phyloP scores from a whole-genome alignment of 1,140 invertebrate genomes.

The Drosophila nigrodunni region DNA sequence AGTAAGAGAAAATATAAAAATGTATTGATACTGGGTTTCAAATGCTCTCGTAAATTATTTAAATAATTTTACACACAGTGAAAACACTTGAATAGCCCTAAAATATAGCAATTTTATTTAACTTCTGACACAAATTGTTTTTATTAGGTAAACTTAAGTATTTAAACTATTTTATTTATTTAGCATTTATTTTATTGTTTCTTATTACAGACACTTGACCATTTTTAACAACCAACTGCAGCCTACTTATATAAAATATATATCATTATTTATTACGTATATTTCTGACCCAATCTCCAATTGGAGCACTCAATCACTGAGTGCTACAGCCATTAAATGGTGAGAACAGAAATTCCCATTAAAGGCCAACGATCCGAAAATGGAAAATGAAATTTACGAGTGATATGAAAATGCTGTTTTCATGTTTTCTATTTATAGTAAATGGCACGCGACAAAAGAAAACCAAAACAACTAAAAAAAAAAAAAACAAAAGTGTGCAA shows the following conservation, averaged over 20 bases:
- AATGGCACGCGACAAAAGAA: constrained; percentile 40
- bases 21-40: no score
- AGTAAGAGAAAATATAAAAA: no score
- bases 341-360: constrained; percentile 1
- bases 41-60: no score
- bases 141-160: no score
- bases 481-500: constrained; percentile 5
- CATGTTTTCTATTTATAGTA: constrained; percentile 30
- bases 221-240: not conserved
- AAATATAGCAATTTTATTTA: no score
- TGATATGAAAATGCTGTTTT: not conserved
- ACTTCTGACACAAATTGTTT: no score
- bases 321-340: not conserved
- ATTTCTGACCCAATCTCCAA: not conserved
- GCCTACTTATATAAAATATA: not conserved
- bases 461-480: not conserved
- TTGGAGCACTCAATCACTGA: not conserved
- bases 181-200: no score
- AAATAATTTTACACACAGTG: no score
- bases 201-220: no score
- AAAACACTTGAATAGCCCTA: no score
- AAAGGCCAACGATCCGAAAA: constrained; percentile 37
- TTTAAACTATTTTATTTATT: no score
- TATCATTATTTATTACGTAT: not conserved
- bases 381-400: constrained; percentile 20